Percentiles rank a stretch among this genome's conserved stretches.
phyloP scores from a whole-genome alignment of 2,113 vertebrate species.

The Anthoscopus minutus region DNA sequence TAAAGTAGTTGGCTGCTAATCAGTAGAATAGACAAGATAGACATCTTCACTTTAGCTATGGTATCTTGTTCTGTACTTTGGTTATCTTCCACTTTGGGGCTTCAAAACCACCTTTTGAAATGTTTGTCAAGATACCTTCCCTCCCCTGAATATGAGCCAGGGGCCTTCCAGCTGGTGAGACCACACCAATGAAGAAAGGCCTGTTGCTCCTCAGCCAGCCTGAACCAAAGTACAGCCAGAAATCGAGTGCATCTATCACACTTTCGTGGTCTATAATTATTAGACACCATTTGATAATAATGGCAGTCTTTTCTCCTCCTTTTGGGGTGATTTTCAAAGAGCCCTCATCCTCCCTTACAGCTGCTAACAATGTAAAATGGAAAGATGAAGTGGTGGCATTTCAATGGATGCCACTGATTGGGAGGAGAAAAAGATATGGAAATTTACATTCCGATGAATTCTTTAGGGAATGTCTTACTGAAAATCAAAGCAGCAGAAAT shows the following conservation, averaged over 20 bases:
- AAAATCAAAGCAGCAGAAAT: conserved; percentile 45
- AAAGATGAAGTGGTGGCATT: conserved; percentile 27
- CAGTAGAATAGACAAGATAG: rapidly evolving
- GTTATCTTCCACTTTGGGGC: not conserved
- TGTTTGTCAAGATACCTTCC: not conserved
- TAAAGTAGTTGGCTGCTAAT: not conserved
- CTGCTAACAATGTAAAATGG: conserved; percentile 35
- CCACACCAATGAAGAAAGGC: not conserved
- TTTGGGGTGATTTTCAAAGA: conserved; percentile 41
- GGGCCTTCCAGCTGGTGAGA: not conserved
- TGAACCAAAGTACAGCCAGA: not conserved
- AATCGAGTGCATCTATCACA: not conserved
- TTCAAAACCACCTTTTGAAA: not conserved
- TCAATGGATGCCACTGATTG: conserved; percentile 33
- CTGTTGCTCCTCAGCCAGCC: not conserved
- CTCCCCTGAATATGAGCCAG: not conserved
- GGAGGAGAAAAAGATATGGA: conserved; percentile 33
- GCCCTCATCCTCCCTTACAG: conserved; percentile 14
- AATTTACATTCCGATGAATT: conserved; percentile 50
- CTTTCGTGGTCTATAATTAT: not conserved
- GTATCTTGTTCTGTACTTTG: not conserved
- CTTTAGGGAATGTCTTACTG: conserved; percentile 27
- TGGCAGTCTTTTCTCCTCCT: conserved; percentile 8
- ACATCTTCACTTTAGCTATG: not conserved
- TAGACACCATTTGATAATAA: conserved; percentile 1